These are phyloP conservation scores for Volucella zonaria DNA, from an alignment of 2,888 invertebrate genomes.

Conservation along the genomic window DNA sequence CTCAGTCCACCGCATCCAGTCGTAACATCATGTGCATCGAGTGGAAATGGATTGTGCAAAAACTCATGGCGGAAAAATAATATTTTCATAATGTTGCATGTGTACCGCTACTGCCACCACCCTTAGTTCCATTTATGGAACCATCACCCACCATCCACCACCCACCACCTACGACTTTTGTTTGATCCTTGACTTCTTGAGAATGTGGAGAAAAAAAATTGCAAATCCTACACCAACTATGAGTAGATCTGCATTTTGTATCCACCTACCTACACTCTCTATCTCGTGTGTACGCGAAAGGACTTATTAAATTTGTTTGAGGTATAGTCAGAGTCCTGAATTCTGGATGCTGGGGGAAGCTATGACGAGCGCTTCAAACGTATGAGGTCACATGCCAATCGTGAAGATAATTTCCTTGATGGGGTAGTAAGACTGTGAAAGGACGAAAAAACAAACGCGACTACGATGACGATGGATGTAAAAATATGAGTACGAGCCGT, in stretches of 20 bases:
- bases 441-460: slow-evolving; percentile 50
- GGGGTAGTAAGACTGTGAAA: slow-evolving; percentile 32
- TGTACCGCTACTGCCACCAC: slow-evolving; percentile 31
- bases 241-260: slow-evolving; percentile 1
- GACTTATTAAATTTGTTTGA: slow-evolving; percentile 73
- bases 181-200: slow-evolving; percentile 67
- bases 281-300: slow-evolving; percentile 69
- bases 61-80: slow-evolving; percentile 28
- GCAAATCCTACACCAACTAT: slow-evolving; percentile 38
- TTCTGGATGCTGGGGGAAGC: too few relatives aligned
- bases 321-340: slow-evolving; percentile 9
- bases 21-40: slow-evolving; percentile 47
- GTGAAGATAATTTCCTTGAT: slow-evolving; percentile 72
- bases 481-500: not conserved
- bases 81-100: slow-evolving; percentile 64
- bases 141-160: slow-evolving; percentile 23
- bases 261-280: slow-evolving; percentile 17
- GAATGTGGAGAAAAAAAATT: slow-evolving; percentile 48
- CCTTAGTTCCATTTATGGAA: not conserved
- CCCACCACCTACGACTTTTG: slow-evolving; percentile 40
- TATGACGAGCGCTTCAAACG: slow-evolving; percentile 45
- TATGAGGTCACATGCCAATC: slow-evolving; percentile 74
- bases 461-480: not conserved
- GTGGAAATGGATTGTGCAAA: slow-evolving; percentile 47
- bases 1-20: not conserved